Evolutionary conservation across 2,797 vertebrate species (phyloP).

Genomic region (Sebastes taczanowskii): DNA sequence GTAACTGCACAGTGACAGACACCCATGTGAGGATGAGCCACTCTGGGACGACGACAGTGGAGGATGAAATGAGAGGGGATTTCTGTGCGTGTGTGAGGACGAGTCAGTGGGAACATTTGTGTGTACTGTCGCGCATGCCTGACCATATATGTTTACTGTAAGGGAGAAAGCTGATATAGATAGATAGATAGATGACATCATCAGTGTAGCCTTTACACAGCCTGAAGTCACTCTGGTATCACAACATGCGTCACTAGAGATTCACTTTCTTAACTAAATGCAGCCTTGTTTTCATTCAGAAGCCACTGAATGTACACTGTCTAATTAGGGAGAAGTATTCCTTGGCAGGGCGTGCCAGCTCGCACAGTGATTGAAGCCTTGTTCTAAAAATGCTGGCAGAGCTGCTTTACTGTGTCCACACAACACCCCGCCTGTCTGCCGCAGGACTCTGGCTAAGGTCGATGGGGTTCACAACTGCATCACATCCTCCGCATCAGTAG

Average conservation of each 20-base stretch:
- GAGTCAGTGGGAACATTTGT: constrained; percentile 5
- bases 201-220: constrained; percentile 16
- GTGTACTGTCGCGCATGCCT: neutral
- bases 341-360: constrained; percentile 41
- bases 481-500: constrained; percentile 50
- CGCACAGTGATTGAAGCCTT: constrained; percentile 55
- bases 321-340: constrained; percentile 74
- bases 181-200: neutral
- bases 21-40: constrained; percentile 25
- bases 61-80: neutral
- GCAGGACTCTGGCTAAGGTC: constrained; percentile 66
- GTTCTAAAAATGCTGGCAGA: constrained; percentile 70
- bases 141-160: constrained; percentile 14
- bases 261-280: constrained; percentile 54
- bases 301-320: constrained; percentile 56
- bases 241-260: constrained; percentile 38
- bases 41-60: neutral
- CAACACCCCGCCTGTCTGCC: constrained; percentile 59
- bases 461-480: constrained; percentile 67
- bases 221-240: constrained; percentile 23
- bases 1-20: constrained; percentile 24
- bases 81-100: neutral
- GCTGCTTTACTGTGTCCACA: constrained; percentile 65
- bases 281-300: constrained; percentile 58
- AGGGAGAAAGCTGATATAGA: neutral